phyloP scores from a whole-genome alignment of 2,888 invertebrate species.

The Habroteleia sp. region DNA sequence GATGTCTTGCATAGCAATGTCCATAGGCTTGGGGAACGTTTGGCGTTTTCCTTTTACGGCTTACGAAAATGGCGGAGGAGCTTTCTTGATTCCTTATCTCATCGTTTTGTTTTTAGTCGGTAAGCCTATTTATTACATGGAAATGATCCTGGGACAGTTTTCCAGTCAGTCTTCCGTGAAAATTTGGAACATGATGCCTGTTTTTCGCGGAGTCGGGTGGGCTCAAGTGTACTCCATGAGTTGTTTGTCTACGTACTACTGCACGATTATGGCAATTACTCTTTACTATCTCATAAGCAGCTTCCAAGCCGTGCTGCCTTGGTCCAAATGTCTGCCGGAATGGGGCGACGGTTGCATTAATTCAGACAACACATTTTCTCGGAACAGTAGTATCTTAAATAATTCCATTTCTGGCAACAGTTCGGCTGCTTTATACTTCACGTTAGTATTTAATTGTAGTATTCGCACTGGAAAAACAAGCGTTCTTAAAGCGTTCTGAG shows the following conservation, averaged over 20 bases:
- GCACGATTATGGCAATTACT: constrained; percentile 80
- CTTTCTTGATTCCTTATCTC: constrained; percentile 86
- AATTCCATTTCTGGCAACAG: neutral
- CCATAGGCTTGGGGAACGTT: constrained; percentile 86
- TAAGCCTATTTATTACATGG: constrained; percentile 92
- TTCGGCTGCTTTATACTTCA: too few species aligned
- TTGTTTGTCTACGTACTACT: constrained; percentile 81
- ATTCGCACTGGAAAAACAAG: too few species aligned
- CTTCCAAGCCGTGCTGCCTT: constrained; percentile 79
- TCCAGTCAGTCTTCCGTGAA: constrained; percentile 90
- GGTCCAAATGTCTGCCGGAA: constrained; percentile 77
- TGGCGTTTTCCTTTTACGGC: constrained; percentile 87
- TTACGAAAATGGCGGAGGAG: constrained; percentile 87
- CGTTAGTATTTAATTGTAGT: too few species aligned
- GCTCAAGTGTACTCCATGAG: constrained; percentile 81
- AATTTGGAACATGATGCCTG: constrained; percentile 87
- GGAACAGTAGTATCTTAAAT: neutral
- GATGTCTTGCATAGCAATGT: constrained; percentile 86
- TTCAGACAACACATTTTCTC: constrained; percentile 65
- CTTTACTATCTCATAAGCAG: constrained; percentile 80
- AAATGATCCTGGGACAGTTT: constrained; percentile 93
- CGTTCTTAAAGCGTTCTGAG: too few species aligned
- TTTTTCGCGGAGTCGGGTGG: constrained; percentile 85
- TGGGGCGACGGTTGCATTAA: constrained; percentile 73
- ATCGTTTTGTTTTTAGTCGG: constrained; percentile 86